phyloP scores from a whole-genome alignment of 2,113 vertebrate species.

The Parotia lawesii region DNA sequence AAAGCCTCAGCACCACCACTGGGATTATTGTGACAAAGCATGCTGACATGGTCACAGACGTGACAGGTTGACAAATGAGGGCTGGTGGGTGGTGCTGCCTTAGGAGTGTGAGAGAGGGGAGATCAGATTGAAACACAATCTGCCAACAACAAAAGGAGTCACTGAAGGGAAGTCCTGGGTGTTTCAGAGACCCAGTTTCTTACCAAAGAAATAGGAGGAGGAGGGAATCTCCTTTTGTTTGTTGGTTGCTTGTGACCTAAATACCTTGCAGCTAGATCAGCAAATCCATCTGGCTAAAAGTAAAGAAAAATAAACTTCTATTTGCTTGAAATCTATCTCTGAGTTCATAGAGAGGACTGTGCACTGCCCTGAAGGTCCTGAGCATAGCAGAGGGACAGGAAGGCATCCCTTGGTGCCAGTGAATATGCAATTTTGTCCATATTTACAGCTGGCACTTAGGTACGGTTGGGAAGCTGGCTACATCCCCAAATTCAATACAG shows the following conservation, averaged over 20 bases:
- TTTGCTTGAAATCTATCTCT: not conserved
- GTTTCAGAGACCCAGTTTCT: slow-evolving; percentile 4
- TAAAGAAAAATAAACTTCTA: not conserved
- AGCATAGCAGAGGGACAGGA: not conserved
- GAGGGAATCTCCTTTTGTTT: slow-evolving; percentile 38
- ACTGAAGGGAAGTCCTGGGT: slow-evolving; percentile 26
- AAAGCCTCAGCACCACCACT: slow-evolving; percentile 22
- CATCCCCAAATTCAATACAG: not conserved
- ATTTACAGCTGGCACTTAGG: not conserved
- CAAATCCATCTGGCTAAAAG: slow-evolving; percentile 17
- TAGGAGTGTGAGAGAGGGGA: slow-evolving; percentile 42
- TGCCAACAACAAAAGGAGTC: slow-evolving; percentile 48
- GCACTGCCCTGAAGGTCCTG: not conserved
- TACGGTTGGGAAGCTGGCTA: not conserved
- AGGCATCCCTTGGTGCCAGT: not conserved
- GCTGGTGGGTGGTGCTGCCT: slow-evolving; percentile 30
- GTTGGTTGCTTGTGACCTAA: slow-evolving; percentile 23
- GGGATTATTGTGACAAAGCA: slow-evolving; percentile 41
- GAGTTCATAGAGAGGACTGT: not conserved
- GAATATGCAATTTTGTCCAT: not conserved
- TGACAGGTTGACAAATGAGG: slow-evolving; percentile 51
- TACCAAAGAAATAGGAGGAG: slow-evolving; percentile 10
- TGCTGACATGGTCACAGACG: not conserved
- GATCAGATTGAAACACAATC: slow-evolving; percentile 58
- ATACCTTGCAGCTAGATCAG: slow-evolving; percentile 24